Evolutionary conservation across 2,113 vertebrate species (phyloP).

Genomic region (Rana temporaria): DNA sequence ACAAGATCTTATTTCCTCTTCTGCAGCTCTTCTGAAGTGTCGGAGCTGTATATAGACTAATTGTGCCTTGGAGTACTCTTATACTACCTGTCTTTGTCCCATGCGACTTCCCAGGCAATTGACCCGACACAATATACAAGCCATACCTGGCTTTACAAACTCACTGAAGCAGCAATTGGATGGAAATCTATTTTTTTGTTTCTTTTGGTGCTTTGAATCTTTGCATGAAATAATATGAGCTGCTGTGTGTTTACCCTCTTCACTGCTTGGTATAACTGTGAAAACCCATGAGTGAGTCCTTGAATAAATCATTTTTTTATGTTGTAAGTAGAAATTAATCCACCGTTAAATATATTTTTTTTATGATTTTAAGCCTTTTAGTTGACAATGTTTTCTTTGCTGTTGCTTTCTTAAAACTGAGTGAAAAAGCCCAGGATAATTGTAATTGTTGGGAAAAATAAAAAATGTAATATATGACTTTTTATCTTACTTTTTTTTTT

Average conservation of each 20-base stretch:
- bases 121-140: conserved; percentile 46
- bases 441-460: too few species aligned
- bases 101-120: conserved; percentile 40
- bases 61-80: conserved; percentile 8
- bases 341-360: too few species aligned
- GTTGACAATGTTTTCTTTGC: too few species aligned
- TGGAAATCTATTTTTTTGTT: conserved; percentile 52
- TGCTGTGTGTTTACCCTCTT: not conserved
- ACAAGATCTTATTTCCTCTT: conserved; percentile 1
- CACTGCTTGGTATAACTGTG: not conserved
- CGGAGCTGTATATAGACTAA: conserved; percentile 25
- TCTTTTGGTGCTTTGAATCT: conserved; percentile 24
- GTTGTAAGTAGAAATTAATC: too few species aligned
- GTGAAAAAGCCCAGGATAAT: too few species aligned
- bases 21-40: not conserved
- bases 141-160: conserved; percentile 29
- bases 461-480: too few species aligned
- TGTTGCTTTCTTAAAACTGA: too few species aligned
- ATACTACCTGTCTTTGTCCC: conserved; percentile 11
- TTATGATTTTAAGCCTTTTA: too few species aligned
- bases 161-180: conserved; percentile 35
- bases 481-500: too few species aligned
- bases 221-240: conserved; percentile 27
- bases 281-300: too few species aligned
- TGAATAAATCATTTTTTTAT: not conserved